Percentiles rank a stretch among this genome's conserved stretches.
Conservation (phyloP, 1,140 invertebrate genomes). For the Zeugodacus cucurbitae region DNA sequence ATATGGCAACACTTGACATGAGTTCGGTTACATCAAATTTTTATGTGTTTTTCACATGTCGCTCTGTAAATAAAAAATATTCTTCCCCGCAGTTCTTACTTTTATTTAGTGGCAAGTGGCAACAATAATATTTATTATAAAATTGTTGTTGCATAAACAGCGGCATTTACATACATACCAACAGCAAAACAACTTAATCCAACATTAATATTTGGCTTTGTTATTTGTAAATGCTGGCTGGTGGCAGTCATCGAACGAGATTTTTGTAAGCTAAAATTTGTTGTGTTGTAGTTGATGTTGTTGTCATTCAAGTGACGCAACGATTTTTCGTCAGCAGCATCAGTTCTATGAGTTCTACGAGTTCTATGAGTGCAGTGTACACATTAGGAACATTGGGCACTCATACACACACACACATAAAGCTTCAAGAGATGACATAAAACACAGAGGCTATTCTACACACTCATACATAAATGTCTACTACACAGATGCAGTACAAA, state of each 20-base stretch:
- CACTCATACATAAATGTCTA: neutral
- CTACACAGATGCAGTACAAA: neutral
- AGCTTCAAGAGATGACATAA: too few species aligned
- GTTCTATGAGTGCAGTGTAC: neutral
- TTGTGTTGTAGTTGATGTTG: neutral
- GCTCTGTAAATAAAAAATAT: too few species aligned
- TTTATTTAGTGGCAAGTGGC: neutral
- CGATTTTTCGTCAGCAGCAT: neutral
- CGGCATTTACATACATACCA: neutral
- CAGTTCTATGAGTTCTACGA: too few species aligned
- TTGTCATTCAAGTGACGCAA: constrained; percentile 2
- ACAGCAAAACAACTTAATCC: neutral
- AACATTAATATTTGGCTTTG: neutral
- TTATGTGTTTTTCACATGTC: too few species aligned
- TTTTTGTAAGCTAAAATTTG: neutral
- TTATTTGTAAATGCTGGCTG: neutral
- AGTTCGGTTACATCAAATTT: too few species aligned
- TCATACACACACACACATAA: neutral
- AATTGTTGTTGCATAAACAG: neutral
- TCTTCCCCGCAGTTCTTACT: too few species aligned
- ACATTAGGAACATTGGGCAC: neutral
- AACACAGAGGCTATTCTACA: neutral
- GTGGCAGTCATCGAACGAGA: neutral
- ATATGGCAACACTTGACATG: too few species aligned
- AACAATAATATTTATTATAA: neutral